Evolutionary conservation across 2,113 vertebrate species (phyloP), one percentile per base, ranked within the genome.

Genomic region (Gymnogyps californianus): DNA sequence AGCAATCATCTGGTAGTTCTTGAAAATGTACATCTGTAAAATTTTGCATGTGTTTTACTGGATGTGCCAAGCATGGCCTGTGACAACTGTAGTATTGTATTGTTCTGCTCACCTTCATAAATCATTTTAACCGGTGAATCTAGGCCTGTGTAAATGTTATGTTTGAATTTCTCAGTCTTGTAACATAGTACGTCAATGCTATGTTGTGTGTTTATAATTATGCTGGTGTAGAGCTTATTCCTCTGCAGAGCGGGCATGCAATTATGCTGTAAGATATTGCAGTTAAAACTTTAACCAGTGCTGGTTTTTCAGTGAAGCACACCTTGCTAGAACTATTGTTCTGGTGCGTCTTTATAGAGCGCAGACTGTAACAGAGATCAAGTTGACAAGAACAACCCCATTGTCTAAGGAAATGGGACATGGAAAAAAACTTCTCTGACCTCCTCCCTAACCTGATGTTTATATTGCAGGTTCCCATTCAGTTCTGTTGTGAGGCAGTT

Each of bases 241-340:
- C 46, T 78, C 25, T 54, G 32, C 57, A 40, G 57, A 29, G 42
- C 3, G 34, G 40, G 34, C 5, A 3, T 34, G 82, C 32, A 36
- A 5, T 34, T 67, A 11, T 11, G 44, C 47, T 71, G 0, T 7
- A 1, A 44, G 75, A 5, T 52, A 4, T 0, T 49, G 57, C 34
- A 61, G 64, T 5, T 44, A 9, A 8, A 89, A 28, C 52, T 59
- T 44, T 54, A 65, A 40, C 29, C 40, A 4, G 9, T 36, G 51
- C 54, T 80, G 76, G 2, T 32, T 42, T 57, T 34, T 26, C 58
- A 54, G 75, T 10, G 58, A 38, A 52, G 40, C 36, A 65, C 62
- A 18, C 67, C 76, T 81, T 77, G 42, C 57, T 16, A 5, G 16
- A 52, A 2, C 32, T 66, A 3, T 59, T 67, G 51, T 74, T 69